Percentiles rank a stretch among this genome's conserved stretches.
phyloP scores from a whole-genome alignment of 2,888 invertebrate species.

The Malachius bipustulatus region DNA sequence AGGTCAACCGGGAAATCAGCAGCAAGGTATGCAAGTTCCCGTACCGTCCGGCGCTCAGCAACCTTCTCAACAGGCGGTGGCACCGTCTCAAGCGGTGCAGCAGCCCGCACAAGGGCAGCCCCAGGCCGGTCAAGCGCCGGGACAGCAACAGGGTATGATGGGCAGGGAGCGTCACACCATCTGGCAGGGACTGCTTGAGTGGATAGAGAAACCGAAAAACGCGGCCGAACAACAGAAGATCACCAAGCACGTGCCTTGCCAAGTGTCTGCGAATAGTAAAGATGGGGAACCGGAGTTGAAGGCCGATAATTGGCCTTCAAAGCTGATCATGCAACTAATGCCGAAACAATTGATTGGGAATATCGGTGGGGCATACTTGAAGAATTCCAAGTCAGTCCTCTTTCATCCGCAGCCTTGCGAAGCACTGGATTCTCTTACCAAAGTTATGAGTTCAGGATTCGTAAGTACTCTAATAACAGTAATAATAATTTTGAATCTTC shows the following conservation, averaged over 20 bases:
- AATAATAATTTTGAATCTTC: slow-evolving; percentile 6
- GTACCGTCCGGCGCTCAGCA: too few species aligned
- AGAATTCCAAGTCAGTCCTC: slow-evolving; percentile 84
- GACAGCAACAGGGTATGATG: too few species aligned
- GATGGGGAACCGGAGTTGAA: slow-evolving; percentile 87
- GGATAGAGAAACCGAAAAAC: slow-evolving; percentile 82
- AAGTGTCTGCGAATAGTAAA: slow-evolving; percentile 58
- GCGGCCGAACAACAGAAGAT: slow-evolving; percentile 66
- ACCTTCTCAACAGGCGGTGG: too few species aligned
- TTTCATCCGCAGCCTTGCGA: slow-evolving; percentile 82
- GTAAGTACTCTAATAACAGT: slow-evolving; percentile 52
- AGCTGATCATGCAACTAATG: slow-evolving; percentile 88
- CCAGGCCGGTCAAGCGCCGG: slow-evolving; percentile 25
- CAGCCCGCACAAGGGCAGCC: slow-evolving; percentile 24
- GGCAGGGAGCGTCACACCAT: slow-evolving; percentile 46
- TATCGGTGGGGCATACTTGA: slow-evolving; percentile 77
- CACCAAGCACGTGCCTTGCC: slow-evolving; percentile 62
- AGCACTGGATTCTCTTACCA: slow-evolving; percentile 75
- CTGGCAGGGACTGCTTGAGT: slow-evolving; percentile 67
- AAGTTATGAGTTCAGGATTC: slow-evolving; percentile 85
- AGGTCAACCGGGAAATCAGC: too few species aligned
- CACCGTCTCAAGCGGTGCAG: slow-evolving; percentile 27
- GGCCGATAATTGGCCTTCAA: slow-evolving; percentile 87
- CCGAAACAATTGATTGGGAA: slow-evolving; percentile 84
- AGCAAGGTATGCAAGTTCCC: too few species aligned